Percentiles rank a stretch among this genome's conserved stretches.
These are phyloP conservation scores for Labeo calbasu DNA, from an alignment of 2,797 vertebrate genomes.

Conservation along the genomic window DNA sequence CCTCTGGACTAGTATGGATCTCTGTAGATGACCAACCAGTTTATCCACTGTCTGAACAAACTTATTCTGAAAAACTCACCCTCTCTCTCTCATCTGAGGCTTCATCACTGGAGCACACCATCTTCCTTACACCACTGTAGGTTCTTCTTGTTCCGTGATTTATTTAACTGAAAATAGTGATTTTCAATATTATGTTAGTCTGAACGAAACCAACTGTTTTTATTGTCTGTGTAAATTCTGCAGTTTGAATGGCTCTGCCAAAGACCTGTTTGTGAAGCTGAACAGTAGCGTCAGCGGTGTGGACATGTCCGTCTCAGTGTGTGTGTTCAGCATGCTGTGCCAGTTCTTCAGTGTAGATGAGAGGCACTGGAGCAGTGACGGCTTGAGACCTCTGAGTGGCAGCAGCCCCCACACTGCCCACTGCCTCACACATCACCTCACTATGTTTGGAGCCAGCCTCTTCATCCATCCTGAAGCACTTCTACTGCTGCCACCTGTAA, in stretches of 20 bases:
- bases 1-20: constrained; percentile 66
- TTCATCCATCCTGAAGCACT: constrained; percentile 81
- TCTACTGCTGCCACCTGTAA: constrained; percentile 78
- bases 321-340: constrained; percentile 81
- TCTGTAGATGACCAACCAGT: constrained; percentile 57
- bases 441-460: constrained; percentile 83
- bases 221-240: background rate
- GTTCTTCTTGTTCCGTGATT: constrained; percentile 46
- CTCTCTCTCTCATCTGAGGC: constrained; percentile 60
- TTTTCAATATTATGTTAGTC: background rate
- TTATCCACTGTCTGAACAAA: constrained; percentile 62
- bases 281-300: constrained; percentile 62
- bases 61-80: constrained; percentile 62
- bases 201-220: background rate
- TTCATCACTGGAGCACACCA: constrained; percentile 67
- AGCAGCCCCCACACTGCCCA: constrained; percentile 74
- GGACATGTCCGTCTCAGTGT: constrained; percentile 63
- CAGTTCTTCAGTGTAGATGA: constrained; percentile 75
- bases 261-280: constrained; percentile 70
- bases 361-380: constrained; percentile 77
- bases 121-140: constrained; percentile 80
- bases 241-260: constrained; percentile 69
- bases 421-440: constrained; percentile 82
- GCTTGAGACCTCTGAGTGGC: constrained; percentile 76
- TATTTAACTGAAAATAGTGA: background rate